A percentile compares a stretch with the other conserved stretches of the same genome.
Evolutionary conservation across 2,888 invertebrate genomes (phyloP).

Genomic region (Tiliacea citrago): DNA sequence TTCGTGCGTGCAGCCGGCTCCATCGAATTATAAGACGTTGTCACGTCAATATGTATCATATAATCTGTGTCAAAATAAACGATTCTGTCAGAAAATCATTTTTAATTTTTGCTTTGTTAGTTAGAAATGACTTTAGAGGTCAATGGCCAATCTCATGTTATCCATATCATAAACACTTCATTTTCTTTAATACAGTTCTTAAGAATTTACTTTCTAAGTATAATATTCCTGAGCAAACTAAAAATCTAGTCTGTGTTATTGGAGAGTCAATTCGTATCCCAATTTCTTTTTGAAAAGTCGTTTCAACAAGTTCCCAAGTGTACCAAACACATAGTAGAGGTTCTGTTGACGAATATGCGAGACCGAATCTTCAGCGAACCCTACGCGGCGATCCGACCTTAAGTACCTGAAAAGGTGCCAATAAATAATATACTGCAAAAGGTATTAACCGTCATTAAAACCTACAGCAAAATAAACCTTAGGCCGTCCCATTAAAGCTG

Average conservation of each 20-base stretch:
- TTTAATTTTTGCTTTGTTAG: no score
- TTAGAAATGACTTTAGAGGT: no score
- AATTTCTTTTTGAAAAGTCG: not conserved
- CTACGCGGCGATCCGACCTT: conserved; percentile 82
- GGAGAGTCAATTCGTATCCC: not conserved
- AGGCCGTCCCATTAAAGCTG: conserved; percentile 44
- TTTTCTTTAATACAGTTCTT: not conserved
- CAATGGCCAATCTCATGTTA: not conserved
- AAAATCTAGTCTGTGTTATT: not conserved
- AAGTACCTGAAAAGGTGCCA: conserved; percentile 89
- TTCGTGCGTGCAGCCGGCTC: no score
- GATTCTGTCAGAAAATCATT: no score
- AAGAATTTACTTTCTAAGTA: not conserved
- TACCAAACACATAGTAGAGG: conserved; percentile 71
- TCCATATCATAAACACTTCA: not conserved
- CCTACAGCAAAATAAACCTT: conserved; percentile 59
- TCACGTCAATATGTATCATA: no score
- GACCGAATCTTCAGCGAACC: conserved; percentile 78
- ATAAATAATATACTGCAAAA: conserved; percentile 76
- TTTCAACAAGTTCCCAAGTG: conserved; percentile 22
- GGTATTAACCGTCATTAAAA: conserved; percentile 64
- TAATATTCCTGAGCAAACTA: not conserved
- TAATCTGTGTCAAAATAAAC: no score
- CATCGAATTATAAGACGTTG: no score
- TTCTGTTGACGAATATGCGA: conserved; percentile 79